Percentiles rank a stretch among this genome's conserved stretches.
Conservation (phyloP, 2,797 vertebrate species). For the Eleutherodactylus coqui region DNA sequence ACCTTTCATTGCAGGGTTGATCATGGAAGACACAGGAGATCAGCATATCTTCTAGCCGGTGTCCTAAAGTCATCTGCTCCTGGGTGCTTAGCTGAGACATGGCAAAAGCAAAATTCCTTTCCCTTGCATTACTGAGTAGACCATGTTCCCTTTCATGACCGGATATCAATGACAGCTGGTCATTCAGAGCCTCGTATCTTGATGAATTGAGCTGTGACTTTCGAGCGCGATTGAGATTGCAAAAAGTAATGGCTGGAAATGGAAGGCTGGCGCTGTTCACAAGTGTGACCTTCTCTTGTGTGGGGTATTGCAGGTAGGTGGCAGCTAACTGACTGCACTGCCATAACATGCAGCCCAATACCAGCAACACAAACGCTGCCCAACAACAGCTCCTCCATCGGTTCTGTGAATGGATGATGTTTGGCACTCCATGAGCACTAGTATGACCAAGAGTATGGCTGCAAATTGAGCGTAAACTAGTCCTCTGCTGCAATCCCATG, state of each 20-base stretch:
- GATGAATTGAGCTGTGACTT: conserved; percentile 58
- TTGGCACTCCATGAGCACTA: conserved; percentile 61
- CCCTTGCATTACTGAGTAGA: neutral
- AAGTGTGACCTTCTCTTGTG: conserved; percentile 62
- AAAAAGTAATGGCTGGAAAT: conserved; percentile 63
- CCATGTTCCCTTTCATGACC: neutral
- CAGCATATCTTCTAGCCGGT: conserved; percentile 61
- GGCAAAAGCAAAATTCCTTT: conserved; percentile 54
- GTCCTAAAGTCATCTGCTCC: conserved; percentile 54
- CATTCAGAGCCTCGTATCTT: conserved; percentile 42
- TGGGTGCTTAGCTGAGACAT: conserved; percentile 50
- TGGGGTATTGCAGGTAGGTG: conserved; percentile 58
- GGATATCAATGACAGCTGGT: conserved; percentile 22
- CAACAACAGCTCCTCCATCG: conserved; percentile 57
- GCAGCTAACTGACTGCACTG: conserved; percentile 60
- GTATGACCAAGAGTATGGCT: conserved; percentile 55
- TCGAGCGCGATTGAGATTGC: conserved; percentile 62
- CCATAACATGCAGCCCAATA: conserved; percentile 60
- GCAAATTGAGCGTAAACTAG: conserved; percentile 53
- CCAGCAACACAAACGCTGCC: conserved; percentile 59
- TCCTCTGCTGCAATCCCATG: conserved; percentile 41
- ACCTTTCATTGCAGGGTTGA: conserved; percentile 62
- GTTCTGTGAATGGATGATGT: conserved; percentile 55
- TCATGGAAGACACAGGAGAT: conserved; percentile 63
- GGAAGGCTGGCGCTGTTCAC: conserved; percentile 60